Conservation (phyloP, 2,113 vertebrate species). For the Dromiciops gliroides region DNA sequence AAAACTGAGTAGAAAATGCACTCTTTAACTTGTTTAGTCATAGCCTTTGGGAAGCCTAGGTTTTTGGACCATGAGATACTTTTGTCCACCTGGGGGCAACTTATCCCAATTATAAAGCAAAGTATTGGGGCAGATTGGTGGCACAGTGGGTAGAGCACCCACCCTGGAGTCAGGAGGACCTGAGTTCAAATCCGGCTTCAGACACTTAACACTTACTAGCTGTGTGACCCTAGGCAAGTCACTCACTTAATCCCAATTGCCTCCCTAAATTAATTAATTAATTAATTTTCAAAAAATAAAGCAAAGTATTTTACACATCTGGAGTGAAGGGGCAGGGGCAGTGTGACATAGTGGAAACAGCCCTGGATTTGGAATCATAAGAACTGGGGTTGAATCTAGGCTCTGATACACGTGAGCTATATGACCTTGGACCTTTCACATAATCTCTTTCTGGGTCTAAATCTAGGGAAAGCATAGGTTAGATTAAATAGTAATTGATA, state of each 20-base stretch:
- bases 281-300: too few species aligned
- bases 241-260: too few species aligned
- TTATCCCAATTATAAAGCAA: constrained; percentile 25
- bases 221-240: too few species aligned
- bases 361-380: not conserved
- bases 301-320: not conserved
- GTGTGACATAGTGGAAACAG: not conserved
- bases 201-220: too few species aligned
- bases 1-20: not conserved
- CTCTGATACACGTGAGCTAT: not conserved
- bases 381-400: not conserved
- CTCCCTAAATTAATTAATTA: too few species aligned
- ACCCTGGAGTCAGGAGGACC: too few species aligned
- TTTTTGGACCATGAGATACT: constrained; percentile 28
- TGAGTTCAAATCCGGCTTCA: too few species aligned
- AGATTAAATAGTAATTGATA: constrained; percentile 21
- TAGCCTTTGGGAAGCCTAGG: not conserved
- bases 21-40: not conserved
- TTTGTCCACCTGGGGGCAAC: not conserved
- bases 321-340: not conserved
- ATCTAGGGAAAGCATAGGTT: not conserved
- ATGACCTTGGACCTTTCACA: not conserved
- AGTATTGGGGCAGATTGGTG: not conserved
- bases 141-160: too few species aligned
- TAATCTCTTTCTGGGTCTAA: not conserved